Conservation (phyloP, 2,113 vertebrate species). For the Carollia perspicillata region DNA sequence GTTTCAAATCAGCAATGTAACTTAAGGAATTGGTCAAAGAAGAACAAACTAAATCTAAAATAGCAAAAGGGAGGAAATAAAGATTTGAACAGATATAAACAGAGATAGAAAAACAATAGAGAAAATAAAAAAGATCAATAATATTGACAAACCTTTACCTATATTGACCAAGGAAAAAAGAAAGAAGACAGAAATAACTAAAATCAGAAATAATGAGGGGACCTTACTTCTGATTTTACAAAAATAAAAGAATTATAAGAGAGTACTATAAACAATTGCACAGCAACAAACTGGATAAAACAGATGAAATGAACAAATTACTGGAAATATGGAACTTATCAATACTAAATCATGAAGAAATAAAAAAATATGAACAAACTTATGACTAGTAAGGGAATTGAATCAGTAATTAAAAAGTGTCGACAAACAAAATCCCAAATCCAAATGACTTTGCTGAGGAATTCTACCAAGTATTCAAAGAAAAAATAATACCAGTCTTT, state of each 20-base stretch:
- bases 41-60: not conserved
- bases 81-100: not conserved
- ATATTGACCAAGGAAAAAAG: not conserved
- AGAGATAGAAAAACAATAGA: not conserved
- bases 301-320: not conserved
- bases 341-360: not conserved
- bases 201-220: not conserved
- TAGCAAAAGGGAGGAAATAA: not conserved
- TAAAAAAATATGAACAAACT: not conserved
- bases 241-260: not conserved
- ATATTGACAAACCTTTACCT: not conserved
- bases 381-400: not conserved
- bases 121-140: not conserved
- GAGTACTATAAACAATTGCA: not conserved
- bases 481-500: too few species aligned
- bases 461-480: not conserved
- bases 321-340: not conserved
- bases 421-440: not conserved
- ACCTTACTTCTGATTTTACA: not conserved
- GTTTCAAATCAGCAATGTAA: not conserved
- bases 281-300: not conserved
- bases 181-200: not conserved
- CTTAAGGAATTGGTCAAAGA: not conserved
- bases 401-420: conserved; percentile 1
- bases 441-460: not conserved